phyloP scores from a whole-genome alignment of 1,140 invertebrate genomes.

The Polypedilum pembai region DNA sequence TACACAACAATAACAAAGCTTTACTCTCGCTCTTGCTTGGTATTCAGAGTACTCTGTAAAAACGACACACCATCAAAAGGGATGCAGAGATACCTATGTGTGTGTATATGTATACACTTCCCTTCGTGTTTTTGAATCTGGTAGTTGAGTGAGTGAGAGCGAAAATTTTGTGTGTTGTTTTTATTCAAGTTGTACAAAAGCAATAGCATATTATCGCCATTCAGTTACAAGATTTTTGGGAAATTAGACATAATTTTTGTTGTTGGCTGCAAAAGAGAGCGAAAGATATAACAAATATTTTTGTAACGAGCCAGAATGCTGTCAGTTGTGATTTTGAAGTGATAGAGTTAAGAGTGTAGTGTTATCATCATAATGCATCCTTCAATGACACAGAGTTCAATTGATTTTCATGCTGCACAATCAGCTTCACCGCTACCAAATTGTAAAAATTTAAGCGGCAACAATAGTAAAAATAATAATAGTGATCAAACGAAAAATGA shows the following conservation, averaged over 20 bases:
- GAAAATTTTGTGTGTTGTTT: slow-evolving; percentile 12
- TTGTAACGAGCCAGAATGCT: slow-evolving; percentile 23
- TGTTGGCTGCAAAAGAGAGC: neutral
- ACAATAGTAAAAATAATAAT: neutral
- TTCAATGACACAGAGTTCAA: neutral
- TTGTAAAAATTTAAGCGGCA: neutral
- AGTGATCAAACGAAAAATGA: neutral
- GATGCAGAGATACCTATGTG: neutral
- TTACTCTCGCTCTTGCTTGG: neutral
- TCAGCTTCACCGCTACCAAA: neutral
- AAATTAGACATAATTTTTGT: slow-evolving; percentile 28
- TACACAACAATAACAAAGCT: slow-evolving; percentile 25
- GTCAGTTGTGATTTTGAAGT: neutral
- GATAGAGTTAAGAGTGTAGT: slow-evolving; percentile 3
- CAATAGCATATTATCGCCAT: slow-evolving; percentile 1
- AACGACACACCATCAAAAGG: neutral
- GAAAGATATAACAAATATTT: slow-evolving; percentile 12
- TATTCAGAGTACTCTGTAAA: neutral
- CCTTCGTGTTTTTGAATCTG: slow-evolving; percentile 6
- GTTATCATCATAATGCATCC: neutral
- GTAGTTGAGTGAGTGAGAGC: neutral
- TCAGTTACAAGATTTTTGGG: slow-evolving; percentile 28
- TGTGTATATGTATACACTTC: neutral
- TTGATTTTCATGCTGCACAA: neutral
- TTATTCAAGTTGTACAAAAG: slow-evolving; percentile 8